Evolutionary conservation across 2,888 invertebrate genomes (phyloP).

Genomic region (Lapara coniferarum): DNA sequence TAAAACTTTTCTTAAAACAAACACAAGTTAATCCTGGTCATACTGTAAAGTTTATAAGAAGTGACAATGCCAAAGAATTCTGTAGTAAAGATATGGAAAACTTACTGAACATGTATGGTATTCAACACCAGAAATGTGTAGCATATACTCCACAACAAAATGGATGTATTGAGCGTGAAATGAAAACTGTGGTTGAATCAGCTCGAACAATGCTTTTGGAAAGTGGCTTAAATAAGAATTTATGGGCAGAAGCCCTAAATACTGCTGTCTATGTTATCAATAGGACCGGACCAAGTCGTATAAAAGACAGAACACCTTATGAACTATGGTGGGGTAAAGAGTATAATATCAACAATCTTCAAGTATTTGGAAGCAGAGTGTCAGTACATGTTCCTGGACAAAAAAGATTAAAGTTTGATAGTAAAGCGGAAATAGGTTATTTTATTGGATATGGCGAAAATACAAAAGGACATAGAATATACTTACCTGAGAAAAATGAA

Average conservation of each 20-base stretch:
- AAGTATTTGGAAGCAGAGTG: background rate
- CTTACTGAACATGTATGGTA: conserved; percentile 18
- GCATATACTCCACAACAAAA: conserved; percentile 49
- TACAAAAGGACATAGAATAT: conserved; percentile 34
- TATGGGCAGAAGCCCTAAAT: conserved; percentile 37
- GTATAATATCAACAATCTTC: too few species aligned
- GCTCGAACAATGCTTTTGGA: conserved; percentile 32
- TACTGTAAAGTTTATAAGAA: conserved; percentile 18
- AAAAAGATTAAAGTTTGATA: conserved; percentile 31
- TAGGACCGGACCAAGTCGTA: conserved; percentile 22
- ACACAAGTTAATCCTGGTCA: conserved; percentile 21
- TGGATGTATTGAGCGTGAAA: background rate
- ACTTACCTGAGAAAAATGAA: conserved; percentile 30
- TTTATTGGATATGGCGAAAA: conserved; percentile 37
- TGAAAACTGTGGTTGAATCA: background rate
- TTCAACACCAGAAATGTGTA: conserved; percentile 2
- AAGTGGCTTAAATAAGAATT: conserved; percentile 28
- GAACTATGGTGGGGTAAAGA: conserved; percentile 8
- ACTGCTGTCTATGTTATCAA: conserved; percentile 29
- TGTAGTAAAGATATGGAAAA: conserved; percentile 26
- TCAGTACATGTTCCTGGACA: conserved; percentile 30
- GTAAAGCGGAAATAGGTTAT: conserved; percentile 30
- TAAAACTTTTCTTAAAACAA: conserved; percentile 31
- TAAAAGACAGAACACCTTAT: conserved; percentile 14
- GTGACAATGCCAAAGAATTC: conserved; percentile 11